Percentiles rank a stretch among this genome's conserved stretches.
phyloP scores from a whole-genome alignment of 2,888 invertebrate species.

The Apoda limacodes region DNA sequence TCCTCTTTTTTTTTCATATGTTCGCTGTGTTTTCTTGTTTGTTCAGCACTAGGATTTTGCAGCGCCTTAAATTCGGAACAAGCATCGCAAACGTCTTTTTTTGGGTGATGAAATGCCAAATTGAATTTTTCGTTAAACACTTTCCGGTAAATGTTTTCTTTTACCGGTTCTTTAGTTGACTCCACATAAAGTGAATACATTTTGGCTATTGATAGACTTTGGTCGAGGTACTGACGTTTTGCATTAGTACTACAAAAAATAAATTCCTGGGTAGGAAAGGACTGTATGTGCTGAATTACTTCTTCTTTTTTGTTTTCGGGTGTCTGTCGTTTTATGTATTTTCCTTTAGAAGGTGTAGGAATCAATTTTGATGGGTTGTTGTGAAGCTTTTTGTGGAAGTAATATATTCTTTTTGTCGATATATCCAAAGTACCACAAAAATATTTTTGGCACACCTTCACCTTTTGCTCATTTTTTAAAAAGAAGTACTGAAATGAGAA shows the following conservation, averaged over 20 bases:
- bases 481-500: no score
- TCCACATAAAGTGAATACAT: constrained; percentile 14
- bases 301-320: constrained; percentile 11
- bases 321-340: constrained; percentile 11
- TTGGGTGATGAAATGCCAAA: constrained; percentile 15
- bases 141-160: constrained; percentile 14
- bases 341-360: constrained; percentile 11
- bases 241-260: constrained; percentile 11
- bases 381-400: no score
- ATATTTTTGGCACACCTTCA: no score
- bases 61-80: constrained; percentile 12
- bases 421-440: no score
- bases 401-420: no score
- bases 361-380: no score
- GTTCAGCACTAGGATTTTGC: constrained; percentile 3
- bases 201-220: constrained; percentile 8
- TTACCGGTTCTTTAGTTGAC: constrained; percentile 13
- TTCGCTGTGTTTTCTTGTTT: constrained; percentile 5
- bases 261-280: constrained; percentile 14
- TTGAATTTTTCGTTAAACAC: constrained; percentile 15
- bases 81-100: constrained; percentile 14
- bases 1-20: constrained; percentile 6
- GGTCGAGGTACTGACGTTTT: constrained; percentile 12
- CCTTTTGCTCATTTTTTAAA: no score
- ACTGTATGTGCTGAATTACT: constrained; percentile 14